phyloP scores from a whole-genome alignment of 1,140 invertebrate genomes.

The Meteorus sp. region DNA sequence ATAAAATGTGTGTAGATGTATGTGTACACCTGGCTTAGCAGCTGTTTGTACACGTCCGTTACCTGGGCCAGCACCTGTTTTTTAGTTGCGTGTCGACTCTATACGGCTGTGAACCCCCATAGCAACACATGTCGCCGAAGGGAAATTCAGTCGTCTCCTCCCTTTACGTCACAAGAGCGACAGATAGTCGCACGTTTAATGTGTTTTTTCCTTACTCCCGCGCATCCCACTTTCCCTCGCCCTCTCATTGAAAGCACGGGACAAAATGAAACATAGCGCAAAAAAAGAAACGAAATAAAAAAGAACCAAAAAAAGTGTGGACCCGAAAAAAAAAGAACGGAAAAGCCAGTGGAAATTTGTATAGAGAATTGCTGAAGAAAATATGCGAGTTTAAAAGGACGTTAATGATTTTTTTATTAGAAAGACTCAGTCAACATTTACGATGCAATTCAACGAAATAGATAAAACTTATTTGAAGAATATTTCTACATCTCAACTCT shows the following conservation, averaged over 20 bases:
- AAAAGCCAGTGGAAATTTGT: background rate
- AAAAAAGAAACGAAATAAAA: background rate
- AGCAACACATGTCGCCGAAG: constrained; percentile 33
- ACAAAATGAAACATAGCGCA: too few species aligned
- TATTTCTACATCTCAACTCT: background rate
- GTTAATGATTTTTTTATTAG: constrained; percentile 13
- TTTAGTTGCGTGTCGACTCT: constrained; percentile 45
- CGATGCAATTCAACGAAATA: too few species aligned
- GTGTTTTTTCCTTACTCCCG: background rate
- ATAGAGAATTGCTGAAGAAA: background rate
- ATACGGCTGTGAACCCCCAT: constrained; percentile 35
- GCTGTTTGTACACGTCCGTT: constrained; percentile 52
- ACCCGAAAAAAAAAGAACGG: background rate
- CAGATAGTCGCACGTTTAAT: background rate
- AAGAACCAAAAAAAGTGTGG: background rate
- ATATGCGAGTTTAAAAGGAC: constrained; percentile 7
- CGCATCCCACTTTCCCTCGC: background rate
- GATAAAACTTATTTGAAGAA: background rate
- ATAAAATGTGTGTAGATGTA: constrained; percentile 15
- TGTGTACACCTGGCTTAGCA: constrained; percentile 52
- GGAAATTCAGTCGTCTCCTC: constrained; percentile 18
- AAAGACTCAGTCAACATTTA: too few species aligned
- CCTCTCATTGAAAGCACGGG: too few species aligned
- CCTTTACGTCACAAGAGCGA: background rate
- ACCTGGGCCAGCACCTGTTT: constrained; percentile 54